phyloP scores from a whole-genome alignment of 35 echinoderm and acorn worm species.

The Apostichopus japonicus region DNA sequence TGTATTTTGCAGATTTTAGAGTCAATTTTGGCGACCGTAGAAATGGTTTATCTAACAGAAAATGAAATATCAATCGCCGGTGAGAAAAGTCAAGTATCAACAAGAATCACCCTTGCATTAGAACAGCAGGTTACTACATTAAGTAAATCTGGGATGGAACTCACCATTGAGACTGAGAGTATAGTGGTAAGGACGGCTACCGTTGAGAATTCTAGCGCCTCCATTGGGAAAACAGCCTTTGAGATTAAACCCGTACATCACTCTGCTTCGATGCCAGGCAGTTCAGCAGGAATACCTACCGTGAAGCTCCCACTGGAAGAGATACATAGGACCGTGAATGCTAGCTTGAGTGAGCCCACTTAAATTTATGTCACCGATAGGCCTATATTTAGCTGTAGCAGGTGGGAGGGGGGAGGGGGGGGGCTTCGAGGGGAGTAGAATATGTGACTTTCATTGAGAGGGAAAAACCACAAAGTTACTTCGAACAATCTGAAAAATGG shows the following conservation, averaged over 20 bases:
- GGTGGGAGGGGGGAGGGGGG: no score
- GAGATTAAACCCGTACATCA: not conserved
- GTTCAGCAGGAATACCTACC: not conserved
- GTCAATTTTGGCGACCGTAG: not conserved
- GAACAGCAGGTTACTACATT: slow-evolving; percentile 3
- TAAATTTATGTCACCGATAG: no score
- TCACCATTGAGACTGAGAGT: not conserved
- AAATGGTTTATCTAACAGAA: not conserved
- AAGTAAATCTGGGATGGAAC: slow-evolving; percentile 11
- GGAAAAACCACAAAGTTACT: no score
- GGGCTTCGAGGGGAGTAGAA: no score
- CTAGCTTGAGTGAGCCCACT: no score
- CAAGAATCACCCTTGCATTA: not conserved
- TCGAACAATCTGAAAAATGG: no score
- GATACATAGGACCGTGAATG: not conserved
- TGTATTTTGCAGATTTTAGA: not conserved
- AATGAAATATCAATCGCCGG: not conserved
- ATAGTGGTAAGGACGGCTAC: slow-evolving; percentile 19
- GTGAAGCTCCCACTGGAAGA: slow-evolving; percentile 22
- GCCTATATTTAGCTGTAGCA: no score
- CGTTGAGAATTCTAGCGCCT: not conserved
- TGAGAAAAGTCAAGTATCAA: not conserved
- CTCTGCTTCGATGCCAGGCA: no score
- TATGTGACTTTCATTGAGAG: no score
- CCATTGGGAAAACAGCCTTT: not conserved